Evolutionary conservation across 2,797 vertebrate genomes (phyloP).

Genomic region (Xiphophorus birchmanni): DNA sequence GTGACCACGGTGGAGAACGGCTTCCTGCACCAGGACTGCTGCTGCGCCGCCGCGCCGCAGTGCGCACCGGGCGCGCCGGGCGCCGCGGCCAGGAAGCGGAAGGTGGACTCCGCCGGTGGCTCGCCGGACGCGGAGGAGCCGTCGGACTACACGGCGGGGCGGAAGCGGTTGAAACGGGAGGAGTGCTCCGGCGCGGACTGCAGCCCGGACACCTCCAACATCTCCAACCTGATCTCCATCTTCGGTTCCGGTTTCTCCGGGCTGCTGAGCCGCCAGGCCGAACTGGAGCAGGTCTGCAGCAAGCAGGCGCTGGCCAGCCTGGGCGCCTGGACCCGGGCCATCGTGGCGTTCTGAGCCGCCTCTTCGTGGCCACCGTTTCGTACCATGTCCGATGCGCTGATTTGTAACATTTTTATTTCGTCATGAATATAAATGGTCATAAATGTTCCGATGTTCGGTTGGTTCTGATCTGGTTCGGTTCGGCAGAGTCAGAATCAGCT

Average conservation of each 20-base stretch:
- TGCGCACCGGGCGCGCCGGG: constrained; percentile 75
- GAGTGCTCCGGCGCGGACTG: constrained; percentile 77
- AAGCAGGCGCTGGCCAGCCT: constrained; percentile 94
- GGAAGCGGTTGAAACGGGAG: constrained; percentile 90
- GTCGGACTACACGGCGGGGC: constrained; percentile 77
- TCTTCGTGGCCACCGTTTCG: not conserved
- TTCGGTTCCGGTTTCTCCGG: constrained; percentile 95
- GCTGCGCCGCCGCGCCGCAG: constrained; percentile 80
- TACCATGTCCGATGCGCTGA: not conserved
- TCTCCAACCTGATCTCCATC: constrained; percentile 97
- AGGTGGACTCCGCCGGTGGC: constrained; percentile 82
- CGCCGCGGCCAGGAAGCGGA: constrained; percentile 81
- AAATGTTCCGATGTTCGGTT: not conserved
- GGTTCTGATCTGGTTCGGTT: not conserved
- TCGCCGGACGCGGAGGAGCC: constrained; percentile 79
- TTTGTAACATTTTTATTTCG: no score
- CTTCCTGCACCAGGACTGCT: constrained; percentile 94
- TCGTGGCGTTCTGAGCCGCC: constrained; percentile 88
- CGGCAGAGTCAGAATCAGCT: not conserved
- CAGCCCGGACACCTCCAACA: constrained; percentile 88
- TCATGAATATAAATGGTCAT: not conserved
- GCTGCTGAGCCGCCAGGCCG: constrained; percentile 90
- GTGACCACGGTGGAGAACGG: constrained; percentile 97
- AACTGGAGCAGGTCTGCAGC: constrained; percentile 94
- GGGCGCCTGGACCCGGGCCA: constrained; percentile 94